These are phyloP conservation scores for Xiphydria camelus DNA, from an alignment of 2,888 invertebrate species.

Conservation along the genomic window DNA sequence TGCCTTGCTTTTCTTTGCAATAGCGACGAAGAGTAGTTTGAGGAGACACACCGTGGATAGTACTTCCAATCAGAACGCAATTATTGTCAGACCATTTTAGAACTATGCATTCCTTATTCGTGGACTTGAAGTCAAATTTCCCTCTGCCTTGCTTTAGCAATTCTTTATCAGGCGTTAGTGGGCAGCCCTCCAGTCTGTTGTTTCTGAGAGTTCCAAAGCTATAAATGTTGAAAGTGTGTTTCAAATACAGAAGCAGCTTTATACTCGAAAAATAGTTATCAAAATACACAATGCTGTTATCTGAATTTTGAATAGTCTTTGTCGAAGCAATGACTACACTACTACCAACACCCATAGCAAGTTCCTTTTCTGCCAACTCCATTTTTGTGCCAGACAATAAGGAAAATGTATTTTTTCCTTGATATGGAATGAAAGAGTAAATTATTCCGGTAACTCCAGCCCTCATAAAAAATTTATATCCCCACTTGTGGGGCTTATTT, in stretches of 20 bases:
- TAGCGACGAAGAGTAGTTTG: constrained; percentile 13
- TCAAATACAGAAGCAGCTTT: constrained; percentile 16
- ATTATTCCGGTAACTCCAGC: constrained; percentile 20
- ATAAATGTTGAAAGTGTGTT: constrained; percentile 14
- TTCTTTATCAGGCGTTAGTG: constrained; percentile 20
- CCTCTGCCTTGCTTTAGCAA: constrained; percentile 23
- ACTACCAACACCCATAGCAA: too few species aligned
- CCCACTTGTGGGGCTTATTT: constrained; percentile 25
- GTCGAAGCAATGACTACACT: constrained; percentile 11
- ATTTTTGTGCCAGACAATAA: constrained; percentile 7
- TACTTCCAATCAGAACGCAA: constrained; percentile 26
- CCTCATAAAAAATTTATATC: constrained; percentile 20
- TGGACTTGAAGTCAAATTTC: constrained; percentile 17
- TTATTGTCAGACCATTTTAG: constrained; percentile 31
- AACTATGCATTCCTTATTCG: constrained; percentile 18
- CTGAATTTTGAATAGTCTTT: constrained; percentile 15
- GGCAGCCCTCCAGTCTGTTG: constrained; percentile 29
- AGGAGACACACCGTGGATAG: constrained; percentile 14
- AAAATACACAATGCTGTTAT: constrained; percentile 24
- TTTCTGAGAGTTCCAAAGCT: constrained; percentile 19
- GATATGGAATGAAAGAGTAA: constrained; percentile 19
- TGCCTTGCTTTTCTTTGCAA: constrained; percentile 27
- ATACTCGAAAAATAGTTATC: constrained; percentile 30
- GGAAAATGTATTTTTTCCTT: constrained; percentile 18
- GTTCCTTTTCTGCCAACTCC: constrained; percentile 16